Percentiles rank a stretch among this genome's conserved stretches.
Evolutionary conservation across 2,888 invertebrate species (phyloP).

Genomic region (Drosophila mimetica): DNA sequence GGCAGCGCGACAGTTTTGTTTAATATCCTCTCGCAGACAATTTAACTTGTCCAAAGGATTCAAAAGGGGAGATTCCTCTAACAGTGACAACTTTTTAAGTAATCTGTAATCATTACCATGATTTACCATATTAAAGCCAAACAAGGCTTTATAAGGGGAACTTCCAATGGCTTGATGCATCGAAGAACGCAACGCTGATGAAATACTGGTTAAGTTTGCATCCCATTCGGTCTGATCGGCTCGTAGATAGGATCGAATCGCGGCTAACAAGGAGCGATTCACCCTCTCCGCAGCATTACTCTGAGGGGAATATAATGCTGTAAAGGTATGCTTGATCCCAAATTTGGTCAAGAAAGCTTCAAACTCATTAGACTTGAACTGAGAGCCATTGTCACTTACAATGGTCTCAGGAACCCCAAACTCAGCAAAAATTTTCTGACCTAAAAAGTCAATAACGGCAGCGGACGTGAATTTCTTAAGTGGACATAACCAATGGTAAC

Average conservation of each 20-base stretch:
- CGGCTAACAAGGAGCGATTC: background rate
- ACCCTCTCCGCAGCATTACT: background rate
- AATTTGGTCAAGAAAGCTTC: background rate
- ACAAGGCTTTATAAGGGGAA: background rate
- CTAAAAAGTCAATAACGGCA: background rate
- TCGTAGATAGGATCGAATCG: background rate
- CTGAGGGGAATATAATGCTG: conserved; percentile 1
- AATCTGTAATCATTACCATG: background rate
- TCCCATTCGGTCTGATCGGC: background rate
- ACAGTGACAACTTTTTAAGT: background rate
- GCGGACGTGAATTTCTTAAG: background rate
- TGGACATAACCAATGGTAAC: background rate
- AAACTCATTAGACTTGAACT: conserved; percentile 1
- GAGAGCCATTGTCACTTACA: background rate
- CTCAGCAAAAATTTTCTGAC: background rate
- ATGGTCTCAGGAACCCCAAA: background rate
- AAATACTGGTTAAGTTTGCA: background rate
- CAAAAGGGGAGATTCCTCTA: background rate
- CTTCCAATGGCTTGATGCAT: background rate
- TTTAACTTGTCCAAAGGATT: background rate
- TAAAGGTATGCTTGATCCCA: background rate
- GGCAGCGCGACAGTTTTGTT: background rate
- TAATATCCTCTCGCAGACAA: background rate
- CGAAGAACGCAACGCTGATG: background rate
- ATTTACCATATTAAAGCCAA: background rate